These are phyloP conservation scores for Agrypnia vestita DNA, from an alignment of 1,140 invertebrate species.

Conservation along the genomic window DNA sequence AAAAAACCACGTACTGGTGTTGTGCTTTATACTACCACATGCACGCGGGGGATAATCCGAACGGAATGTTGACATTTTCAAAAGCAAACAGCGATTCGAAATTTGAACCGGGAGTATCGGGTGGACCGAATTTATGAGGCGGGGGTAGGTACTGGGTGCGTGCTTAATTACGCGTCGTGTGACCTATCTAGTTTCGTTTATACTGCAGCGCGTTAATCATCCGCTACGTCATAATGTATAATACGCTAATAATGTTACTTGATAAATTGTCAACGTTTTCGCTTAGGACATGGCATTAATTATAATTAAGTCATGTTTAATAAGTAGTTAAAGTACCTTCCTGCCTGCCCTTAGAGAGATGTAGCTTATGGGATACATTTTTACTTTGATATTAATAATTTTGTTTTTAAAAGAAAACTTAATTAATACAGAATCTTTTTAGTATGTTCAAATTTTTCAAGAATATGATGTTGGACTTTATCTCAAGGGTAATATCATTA, in stretches of 20 bases:
- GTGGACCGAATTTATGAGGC: constrained; percentile 34
- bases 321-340: background rate
- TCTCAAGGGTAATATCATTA: too few relatives aligned
- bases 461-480: too few relatives aligned
- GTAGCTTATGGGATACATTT: too few relatives aligned
- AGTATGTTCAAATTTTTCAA: too few relatives aligned
- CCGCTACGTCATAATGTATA: too few relatives aligned
- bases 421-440: too few relatives aligned
- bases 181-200: background rate
- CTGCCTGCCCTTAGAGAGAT: too few relatives aligned
- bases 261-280: background rate
- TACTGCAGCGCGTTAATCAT: background rate
- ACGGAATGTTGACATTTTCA: constrained; percentile 41
- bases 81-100: constrained; percentile 48
- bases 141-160: background rate
- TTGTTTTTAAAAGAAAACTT: too few relatives aligned
- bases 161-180: constrained; percentile 14
- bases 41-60: constrained; percentile 22
- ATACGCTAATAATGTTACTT: background rate
- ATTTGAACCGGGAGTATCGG: constrained; percentile 38
- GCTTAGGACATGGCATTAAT: background rate
- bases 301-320: background rate
- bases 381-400: too few relatives aligned
- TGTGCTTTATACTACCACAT: background rate
- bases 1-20: background rate